phyloP scores from a whole-genome alignment of 2,113 vertebrate species.

The Nansenia antarctica region DNA sequence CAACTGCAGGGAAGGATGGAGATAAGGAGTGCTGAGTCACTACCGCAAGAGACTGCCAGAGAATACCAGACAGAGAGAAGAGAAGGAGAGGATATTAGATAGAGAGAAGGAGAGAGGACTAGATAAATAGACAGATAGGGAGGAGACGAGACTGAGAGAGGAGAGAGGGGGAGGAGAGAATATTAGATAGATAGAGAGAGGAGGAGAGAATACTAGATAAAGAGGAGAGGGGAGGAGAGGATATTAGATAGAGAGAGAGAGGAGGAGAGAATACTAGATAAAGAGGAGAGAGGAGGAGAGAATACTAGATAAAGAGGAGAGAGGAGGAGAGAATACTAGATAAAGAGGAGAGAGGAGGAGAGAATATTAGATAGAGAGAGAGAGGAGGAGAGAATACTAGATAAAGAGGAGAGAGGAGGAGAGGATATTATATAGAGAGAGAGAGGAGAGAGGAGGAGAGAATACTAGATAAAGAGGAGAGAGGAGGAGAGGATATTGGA shows the following conservation, averaged over 20 bases:
- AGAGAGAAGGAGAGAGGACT: background rate
- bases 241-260: background rate
- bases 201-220: background rate
- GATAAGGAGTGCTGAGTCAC: constrained; percentile 29
- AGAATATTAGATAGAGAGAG: background rate
- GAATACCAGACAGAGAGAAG: background rate
- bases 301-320: background rate
- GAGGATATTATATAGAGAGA: no score
- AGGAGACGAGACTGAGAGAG: background rate
- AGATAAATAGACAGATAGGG: background rate
- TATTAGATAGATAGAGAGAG: no score
- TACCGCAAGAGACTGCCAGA: background rate
- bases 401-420: no score
- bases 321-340: background rate
- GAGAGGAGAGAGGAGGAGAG: no score
- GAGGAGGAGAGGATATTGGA: no score
- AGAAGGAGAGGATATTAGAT: no score
- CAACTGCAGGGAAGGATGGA: background rate
- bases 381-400: no score
- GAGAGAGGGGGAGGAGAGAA: no score
- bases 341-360: background rate
- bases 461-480: no score
- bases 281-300: no score
- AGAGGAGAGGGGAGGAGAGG: background rate
- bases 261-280: background rate